Evolutionary conservation across 2,888 invertebrate genomes (phyloP), one percentile per base, ranked within the genome.

Genomic region (Barypeithes pellucidus): DNA sequence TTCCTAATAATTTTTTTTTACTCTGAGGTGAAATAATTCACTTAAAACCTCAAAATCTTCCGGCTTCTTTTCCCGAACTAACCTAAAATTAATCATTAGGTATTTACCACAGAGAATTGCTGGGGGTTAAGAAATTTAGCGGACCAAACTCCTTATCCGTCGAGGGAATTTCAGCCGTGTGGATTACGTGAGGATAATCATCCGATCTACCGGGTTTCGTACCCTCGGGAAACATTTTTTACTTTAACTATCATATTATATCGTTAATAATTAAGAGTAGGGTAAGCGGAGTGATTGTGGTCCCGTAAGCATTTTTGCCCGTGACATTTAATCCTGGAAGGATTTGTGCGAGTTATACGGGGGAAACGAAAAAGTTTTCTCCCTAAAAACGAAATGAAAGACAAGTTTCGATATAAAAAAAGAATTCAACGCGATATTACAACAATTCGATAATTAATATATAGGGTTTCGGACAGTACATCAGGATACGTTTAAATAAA

Each of bases 171-270:
- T 50, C 50, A 65, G n/a, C 60, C 12, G 39, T 50, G 54, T 65
- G 71, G 63, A 59, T 65, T 65, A 65, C 70, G 45, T 50, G 54
- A 62, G 45, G 50, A 59, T 71, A 71, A 71, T 71, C 65, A 71
- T 60, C 43, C 65, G 24, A 45, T 22, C 47, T 66, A 54, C 59
- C 47, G 57, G 65, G 29, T 59, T 60, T 39, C 20, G 4, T 18
- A 12, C 63, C 50, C 65, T 7, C 3, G 65, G 71, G 71, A 65
- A 20, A 47, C 59, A 65, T 63, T 71, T 65, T 71, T 71, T 60
- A 71, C 59, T 59, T 47, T 71, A 50, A 24, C 16, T 12, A 39
- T n/a, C 39, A 39, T 39, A 39, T 39, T 39, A n/a, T 39, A n/a
- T n/a, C 1, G 39, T 8, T 39, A 39, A 39, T 8, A n/a, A 39